phyloP scores from a whole-genome alignment of 2,888 invertebrate genomes.

The Prosopocoilus inquinatus region DNA sequence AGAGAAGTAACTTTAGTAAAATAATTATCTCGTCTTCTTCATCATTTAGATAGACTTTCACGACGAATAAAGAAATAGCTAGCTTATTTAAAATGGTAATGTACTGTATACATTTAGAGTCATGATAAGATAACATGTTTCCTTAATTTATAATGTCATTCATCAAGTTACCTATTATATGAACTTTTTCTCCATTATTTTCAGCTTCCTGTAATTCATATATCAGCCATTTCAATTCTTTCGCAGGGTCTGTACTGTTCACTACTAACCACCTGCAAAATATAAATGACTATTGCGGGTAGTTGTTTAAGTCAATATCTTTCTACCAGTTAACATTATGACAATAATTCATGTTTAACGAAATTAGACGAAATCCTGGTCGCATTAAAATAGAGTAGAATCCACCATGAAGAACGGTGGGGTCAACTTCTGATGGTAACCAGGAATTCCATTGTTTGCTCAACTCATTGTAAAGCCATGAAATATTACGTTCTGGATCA shows the following conservation, averaged over 20 bases:
- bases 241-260: slow-evolving; percentile 94
- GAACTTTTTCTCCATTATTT: slow-evolving; percentile 91
- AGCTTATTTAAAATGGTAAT: too few relatives aligned
- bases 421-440: slow-evolving; percentile 81
- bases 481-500: slow-evolving; percentile 74
- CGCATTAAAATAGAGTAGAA: slow-evolving; percentile 88
- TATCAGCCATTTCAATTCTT: slow-evolving; percentile 91
- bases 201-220: slow-evolving; percentile 90
- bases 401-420: slow-evolving; percentile 80
- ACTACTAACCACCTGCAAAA: slow-evolving; percentile 78
- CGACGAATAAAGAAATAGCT: too few relatives aligned
- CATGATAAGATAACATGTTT: too few relatives aligned
- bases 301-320: background rate
- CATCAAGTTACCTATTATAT: slow-evolving; percentile 69
- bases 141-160: too few relatives aligned
- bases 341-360: slow-evolving; percentile 93
- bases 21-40: background rate
- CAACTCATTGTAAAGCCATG: slow-evolving; percentile 88
- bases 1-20: background rate
- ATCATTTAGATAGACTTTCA: too few relatives aligned
- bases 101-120: too few relatives aligned
- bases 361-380: slow-evolving; percentile 86
- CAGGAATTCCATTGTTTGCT: slow-evolving; percentile 87
- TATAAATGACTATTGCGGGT: background rate
- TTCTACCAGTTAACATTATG: slow-evolving; percentile 86